Conservation (phyloP, 2,888 invertebrate genomes). For the Drepanosiphum platanoidis region DNA sequence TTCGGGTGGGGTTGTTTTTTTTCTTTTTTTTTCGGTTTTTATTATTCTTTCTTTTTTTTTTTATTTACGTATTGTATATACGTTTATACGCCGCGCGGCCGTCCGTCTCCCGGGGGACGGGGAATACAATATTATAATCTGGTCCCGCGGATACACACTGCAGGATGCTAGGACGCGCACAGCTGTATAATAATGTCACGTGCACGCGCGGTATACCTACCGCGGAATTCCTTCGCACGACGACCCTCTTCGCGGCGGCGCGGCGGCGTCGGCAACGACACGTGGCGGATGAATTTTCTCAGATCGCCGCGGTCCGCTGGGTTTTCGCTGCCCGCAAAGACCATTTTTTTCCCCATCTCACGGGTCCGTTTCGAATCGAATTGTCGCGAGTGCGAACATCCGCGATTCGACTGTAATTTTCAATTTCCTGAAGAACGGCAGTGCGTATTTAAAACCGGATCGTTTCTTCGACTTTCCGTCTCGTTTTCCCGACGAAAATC, state of each 20-base stretch:
- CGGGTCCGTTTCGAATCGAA: too few relatives aligned
- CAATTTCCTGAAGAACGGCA: too few relatives aligned
- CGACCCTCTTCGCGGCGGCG: background rate
- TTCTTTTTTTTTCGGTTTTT: background rate
- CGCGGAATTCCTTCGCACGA: background rate
- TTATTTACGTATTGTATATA: too few relatives aligned
- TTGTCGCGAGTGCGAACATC: too few relatives aligned
- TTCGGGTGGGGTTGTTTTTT: conserved; percentile 27
- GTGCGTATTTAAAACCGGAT: too few relatives aligned
- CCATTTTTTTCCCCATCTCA: too few relatives aligned
- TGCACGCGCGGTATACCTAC: background rate
- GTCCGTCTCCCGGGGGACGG: background rate
- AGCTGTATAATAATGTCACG: too few relatives aligned
- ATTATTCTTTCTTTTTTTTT: conserved; percentile 10
- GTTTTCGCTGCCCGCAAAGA: background rate
- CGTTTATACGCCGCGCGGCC: background rate
- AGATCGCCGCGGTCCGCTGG: background rate
- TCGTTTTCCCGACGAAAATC: too few relatives aligned
- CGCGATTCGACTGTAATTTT: too few relatives aligned
- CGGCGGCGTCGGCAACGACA: background rate
- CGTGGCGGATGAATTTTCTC: background rate
- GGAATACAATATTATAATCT: background rate
- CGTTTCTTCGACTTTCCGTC: too few relatives aligned
- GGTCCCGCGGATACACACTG: background rate
- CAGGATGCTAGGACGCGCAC: background rate